These are phyloP conservation scores for Xenopus petersii DNA, from an alignment of 2,797 vertebrate genomes.

Conservation along the genomic window DNA sequence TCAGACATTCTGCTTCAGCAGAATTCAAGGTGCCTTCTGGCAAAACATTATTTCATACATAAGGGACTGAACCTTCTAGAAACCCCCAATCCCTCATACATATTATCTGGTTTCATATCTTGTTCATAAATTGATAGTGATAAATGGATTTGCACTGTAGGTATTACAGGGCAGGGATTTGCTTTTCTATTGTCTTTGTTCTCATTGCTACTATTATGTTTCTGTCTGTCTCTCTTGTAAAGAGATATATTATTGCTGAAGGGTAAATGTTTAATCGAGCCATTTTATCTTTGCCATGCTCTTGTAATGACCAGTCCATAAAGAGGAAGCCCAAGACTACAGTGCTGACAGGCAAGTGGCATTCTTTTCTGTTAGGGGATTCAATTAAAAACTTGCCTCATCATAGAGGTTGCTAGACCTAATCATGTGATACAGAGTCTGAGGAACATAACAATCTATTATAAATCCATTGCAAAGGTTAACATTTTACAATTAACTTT, in stretches of 20 bases:
- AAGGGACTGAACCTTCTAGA: background rate
- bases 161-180: constrained; percentile 1
- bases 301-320: background rate
- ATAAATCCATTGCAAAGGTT: no score
- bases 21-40: constrained; percentile 1
- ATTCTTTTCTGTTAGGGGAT: background rate
- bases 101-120: constrained; percentile 2
- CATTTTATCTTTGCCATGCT: constrained; percentile 1
- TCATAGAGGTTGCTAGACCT: no score
- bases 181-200: background rate
- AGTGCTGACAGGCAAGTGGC: background rate
- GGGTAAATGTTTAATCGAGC: constrained; percentile 1
- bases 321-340: background rate
- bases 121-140: background rate
- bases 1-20: background rate
- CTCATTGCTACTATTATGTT: background rate
- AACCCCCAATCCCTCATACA: background rate
- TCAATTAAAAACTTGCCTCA: no score
- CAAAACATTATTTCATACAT: constrained; percentile 3
- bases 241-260: constrained; percentile 2
- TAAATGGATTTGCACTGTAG: constrained; percentile 1
- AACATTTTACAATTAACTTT: no score
- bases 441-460: no score
- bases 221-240: background rate
- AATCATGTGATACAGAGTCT: no score